phyloP scores from a whole-genome alignment of 1,140 invertebrate species.

The Tetragnatha versicolor region DNA sequence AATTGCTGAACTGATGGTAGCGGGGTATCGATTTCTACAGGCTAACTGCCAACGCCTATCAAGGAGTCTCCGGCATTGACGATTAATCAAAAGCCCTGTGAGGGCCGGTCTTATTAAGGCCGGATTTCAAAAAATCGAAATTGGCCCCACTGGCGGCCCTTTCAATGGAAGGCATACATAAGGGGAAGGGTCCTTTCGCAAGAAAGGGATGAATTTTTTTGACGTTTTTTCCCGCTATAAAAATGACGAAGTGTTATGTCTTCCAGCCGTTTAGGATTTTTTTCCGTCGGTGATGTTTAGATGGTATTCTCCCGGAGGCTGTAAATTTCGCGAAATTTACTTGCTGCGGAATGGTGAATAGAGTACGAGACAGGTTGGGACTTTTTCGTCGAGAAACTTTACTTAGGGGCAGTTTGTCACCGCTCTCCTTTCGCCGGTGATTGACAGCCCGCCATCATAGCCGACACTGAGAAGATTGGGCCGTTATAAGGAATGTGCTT shows the following conservation, averaged over 20 bases:
- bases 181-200: constrained; percentile 3
- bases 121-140: constrained; percentile 28
- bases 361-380: too few relatives aligned
- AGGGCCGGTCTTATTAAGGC: constrained; percentile 45
- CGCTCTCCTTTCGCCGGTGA: too few relatives aligned
- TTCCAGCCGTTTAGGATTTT: background rate
- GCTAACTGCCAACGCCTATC: constrained; percentile 38
- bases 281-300: too few relatives aligned
- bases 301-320: too few relatives aligned
- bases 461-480: too few relatives aligned
- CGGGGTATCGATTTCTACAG: constrained; percentile 22
- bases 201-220: background rate
- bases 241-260: constrained; percentile 38
- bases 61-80: constrained; percentile 9
- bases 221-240: constrained; percentile 19
- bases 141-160: background rate
- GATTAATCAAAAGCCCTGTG: constrained; percentile 41
- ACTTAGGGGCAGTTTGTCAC: too few relatives aligned
- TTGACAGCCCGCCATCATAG: too few relatives aligned
- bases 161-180: constrained; percentile 17
- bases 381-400: too few relatives aligned
- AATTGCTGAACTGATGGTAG: constrained; percentile 42
- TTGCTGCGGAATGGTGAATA: too few relatives aligned
- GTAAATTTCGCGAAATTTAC: too few relatives aligned
- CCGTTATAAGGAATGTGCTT: too few relatives aligned